Base-by-base conservation (phyloP, 2,888 invertebrate species). In the Timema cristinae region DNA sequence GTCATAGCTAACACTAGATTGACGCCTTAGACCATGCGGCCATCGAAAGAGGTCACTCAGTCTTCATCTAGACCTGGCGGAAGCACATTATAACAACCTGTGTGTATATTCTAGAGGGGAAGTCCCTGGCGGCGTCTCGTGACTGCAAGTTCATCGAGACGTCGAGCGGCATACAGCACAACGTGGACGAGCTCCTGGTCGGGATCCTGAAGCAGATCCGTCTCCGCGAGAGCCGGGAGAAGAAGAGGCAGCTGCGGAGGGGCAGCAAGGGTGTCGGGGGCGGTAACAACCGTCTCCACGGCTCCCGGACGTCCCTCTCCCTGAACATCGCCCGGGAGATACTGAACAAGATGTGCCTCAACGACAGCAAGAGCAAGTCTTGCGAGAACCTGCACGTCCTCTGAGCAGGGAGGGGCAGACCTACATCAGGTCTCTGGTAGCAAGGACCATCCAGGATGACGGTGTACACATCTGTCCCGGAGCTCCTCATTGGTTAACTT, bases 91-190 rank as follows among this genome's bases (percentile, higher is more conserved):
- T 70, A 68, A 68, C 0, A n/a, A 32, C 49, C 6, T 11, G 9
- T 70, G 68, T 8, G 48, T 72, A 70, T 49, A 13, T 66, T 71
- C 10, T 90, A 98, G 98, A 98, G 84, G 97, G 97, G 59, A 96
- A 95, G 84, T 87, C 90, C 32, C 88, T 96, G 82, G 97, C 97
- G n/a, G 92, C 92, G 0, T 91, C 92, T 0, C 94, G 94, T 84
- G 95, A 95, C 82, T 95, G 95, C 85, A 97, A 97, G 84, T 97
- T 95, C 85, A 97, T 97, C 79, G 97, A 98, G 84, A 96, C 97
- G 2, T 97, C 97, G 4, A 94, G 95, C 71, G 96, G 95, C 51
- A 92, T 98, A 80, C 97, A 98, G 84, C 97, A 97, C 86, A 96
- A 97, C 83, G 96, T 98, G 72, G 97, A 98, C 83, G 97, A 98